Evolutionary conservation across 2,113 vertebrate species (phyloP).

Genomic region (Anthoscopus minutus): DNA sequence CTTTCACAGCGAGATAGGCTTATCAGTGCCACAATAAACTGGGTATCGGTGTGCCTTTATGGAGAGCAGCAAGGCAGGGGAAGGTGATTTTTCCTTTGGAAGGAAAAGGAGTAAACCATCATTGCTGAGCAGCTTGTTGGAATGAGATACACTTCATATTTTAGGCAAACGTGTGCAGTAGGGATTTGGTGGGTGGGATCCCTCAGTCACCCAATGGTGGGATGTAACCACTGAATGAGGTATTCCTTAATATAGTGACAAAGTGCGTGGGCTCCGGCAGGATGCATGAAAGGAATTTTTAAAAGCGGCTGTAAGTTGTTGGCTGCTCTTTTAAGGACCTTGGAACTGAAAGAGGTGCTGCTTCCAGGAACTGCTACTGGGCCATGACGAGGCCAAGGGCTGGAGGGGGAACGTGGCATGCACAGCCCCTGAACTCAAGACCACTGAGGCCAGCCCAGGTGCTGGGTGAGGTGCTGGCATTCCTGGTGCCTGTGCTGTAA

Average conservation of each 20-base stretch:
- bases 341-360: no score
- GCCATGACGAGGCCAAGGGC: background rate
- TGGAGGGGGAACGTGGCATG: background rate
- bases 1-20: background rate
- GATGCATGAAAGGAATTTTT: background rate
- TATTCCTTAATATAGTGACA: rapidly evolving
- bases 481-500: background rate
- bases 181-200: background rate
- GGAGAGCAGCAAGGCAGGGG: background rate
- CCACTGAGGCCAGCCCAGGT: rapidly evolving
- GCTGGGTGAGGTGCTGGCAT: background rate
- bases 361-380: background rate
- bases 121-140: background rate
- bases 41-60: background rate
- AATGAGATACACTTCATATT: background rate
- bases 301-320: background rate
- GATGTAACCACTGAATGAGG: rapidly evolving
- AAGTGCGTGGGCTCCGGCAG: rapidly evolving
- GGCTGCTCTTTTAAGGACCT: background rate
- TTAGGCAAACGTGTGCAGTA: background rate
- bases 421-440: background rate
- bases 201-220: rapidly evolving
- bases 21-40: background rate
- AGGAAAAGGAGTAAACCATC: background rate
- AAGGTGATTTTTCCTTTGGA: background rate